Base-by-base conservation (phyloP, 2,888 invertebrate species). In the Ethmia dodecea region DNA sequence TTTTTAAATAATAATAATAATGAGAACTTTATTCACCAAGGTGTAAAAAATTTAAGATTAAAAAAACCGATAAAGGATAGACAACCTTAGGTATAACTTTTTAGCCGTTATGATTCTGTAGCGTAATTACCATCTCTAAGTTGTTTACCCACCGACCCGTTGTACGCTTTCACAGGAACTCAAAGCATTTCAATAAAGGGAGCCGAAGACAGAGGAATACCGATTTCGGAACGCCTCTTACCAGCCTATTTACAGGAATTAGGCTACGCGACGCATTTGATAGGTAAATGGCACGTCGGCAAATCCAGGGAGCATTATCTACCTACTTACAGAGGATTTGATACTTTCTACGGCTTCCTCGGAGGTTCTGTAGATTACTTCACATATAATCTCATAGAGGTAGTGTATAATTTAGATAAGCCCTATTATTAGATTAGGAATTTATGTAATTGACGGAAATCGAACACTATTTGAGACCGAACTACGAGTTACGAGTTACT, bases 251-350 rank as follows among this genome's bases (percentile, higher is more conserved):
- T 90, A 37, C 83, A 86, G 52, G 88, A 92, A 43, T 80, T 94
- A 34, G 95, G 94, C 9, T 96, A 96, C 73, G 72, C 74, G 6
- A 94, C 94, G 2, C 91, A 93, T 67, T 86, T 94, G 25, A 87
- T 96, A 9, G 96, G 96, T 25, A 96, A 96, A 87, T 96, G 96
- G 96, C 91, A 92, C 72, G 84, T 95, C 54, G 95, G 96, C n/a
- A 93, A 90, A 74, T 91, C 89, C 52, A 84, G 88, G 37, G 86
- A 88, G 47, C 88, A 88, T 49, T 93, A 91, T 71, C 90, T 91
- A 0, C 94, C 94, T 1, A 89, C 88, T 25, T 88, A 86, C 55
- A 88, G 94, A 48, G 94, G 94, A 31, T 95, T 94, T 69, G 90
- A 93, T 57, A 88, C 89, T 22, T 95, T 95, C 68, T 93, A 90